Evolutionary conservation across 2,797 vertebrate species (phyloP), one percentile per base, ranked within the genome.

Genomic region (Phrynocephalus guinanensis): DNA sequence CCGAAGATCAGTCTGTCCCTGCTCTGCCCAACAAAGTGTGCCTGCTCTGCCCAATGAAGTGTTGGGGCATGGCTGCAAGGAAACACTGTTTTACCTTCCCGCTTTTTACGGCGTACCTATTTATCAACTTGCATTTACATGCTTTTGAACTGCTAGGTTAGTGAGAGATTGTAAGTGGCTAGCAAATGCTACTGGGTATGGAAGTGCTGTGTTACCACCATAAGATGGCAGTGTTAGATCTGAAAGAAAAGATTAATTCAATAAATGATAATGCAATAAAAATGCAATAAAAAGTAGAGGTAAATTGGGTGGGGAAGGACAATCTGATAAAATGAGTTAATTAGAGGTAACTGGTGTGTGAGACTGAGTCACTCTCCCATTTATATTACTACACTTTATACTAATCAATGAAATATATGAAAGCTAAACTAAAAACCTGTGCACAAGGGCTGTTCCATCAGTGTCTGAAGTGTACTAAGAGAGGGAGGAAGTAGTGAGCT

Each of bases 141-240:
- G 38, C 38, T 44, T 44, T 44, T 44, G 38, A 44, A 44, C 3
- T 44, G 38, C 38, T 44, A 44, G 38, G 38, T 44, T 44, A 44
- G 38, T 44, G 38, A 44, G 38, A 44, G 38, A 44, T 44, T 44
- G 38, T 24, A 28, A 28, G 9, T 20, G 15, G 1, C 22, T 28
- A n/a, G 30, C 5, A 33, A 73, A 76, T 84, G 33, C 33, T 73
- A 63, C 52, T 38, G 52, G 22, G 56, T 1, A 60, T 48, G 9
- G 20, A 9, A 48, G 5, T 16, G 28, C 18, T 70, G 71, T 28
- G 13, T 77, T 81, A 72, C 75, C 30, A 60, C 94, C 96, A 95
- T 94, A 89, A 94, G 95, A 90, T 95, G 96, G 95, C 93, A 93
- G 91, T 89, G 95, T 26, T 2, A 30, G n/a, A 85, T 85, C 3